phyloP scores from a whole-genome alignment of 1,140 invertebrate genomes.

The Drosophila ogumai region DNA sequence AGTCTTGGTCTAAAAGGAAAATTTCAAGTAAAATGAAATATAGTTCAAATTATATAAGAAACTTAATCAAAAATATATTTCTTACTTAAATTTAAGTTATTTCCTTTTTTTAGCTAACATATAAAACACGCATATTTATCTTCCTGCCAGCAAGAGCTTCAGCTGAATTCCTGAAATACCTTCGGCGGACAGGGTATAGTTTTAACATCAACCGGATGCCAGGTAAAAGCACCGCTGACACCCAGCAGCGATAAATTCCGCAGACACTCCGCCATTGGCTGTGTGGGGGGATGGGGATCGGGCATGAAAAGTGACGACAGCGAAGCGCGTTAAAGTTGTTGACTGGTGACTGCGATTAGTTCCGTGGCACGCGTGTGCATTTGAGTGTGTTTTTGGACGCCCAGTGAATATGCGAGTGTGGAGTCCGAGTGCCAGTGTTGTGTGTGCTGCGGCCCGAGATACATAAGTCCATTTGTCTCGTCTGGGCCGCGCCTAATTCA shows the following conservation, averaged over 20 bases:
- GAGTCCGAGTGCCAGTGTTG: not conserved
- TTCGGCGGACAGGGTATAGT: not conserved
- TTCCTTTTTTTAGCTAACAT: not conserved
- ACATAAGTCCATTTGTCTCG: constrained; percentile 46
- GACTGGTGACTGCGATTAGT: constrained; percentile 56
- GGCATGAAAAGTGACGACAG: constrained; percentile 70
- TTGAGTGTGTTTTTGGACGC: constrained; percentile 51
- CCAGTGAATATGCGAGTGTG: constrained; percentile 25
- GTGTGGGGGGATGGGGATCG: constrained; percentile 52
- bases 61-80: not conserved
- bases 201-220: constrained; percentile 58
- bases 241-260: constrained; percentile 54
- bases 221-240: constrained; percentile 48
- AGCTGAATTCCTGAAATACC: not conserved
- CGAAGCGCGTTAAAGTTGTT: constrained; percentile 32
- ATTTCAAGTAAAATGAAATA: not conserved
- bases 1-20: not conserved
- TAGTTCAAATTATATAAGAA: not conserved
- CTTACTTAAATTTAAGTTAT: not conserved
- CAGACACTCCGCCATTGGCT: constrained; percentile 24
- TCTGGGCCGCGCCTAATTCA: constrained; percentile 47
- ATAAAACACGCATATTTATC: not conserved
- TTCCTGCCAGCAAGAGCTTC: not conserved
- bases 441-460: constrained; percentile 5
- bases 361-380: constrained; percentile 44